Conservation (phyloP, 30 jellyfish, hydroid and myxozoan genomes). For the Hydractinia echinata region DNA sequence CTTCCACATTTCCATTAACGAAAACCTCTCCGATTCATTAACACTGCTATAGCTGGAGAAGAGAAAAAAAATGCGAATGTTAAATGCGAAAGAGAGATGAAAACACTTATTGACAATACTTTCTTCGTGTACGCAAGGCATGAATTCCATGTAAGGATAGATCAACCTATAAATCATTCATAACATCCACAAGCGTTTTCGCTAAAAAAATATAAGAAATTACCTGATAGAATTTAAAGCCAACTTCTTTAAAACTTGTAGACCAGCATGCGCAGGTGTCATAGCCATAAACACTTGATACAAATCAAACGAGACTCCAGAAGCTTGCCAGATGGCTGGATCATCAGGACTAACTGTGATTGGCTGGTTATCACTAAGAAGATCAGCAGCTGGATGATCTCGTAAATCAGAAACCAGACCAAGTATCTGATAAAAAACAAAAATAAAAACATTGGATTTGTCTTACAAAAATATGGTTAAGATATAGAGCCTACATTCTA, state of each 20-base stretch:
- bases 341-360: constrained; percentile 74
- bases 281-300: constrained; percentile 71
- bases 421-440: constrained; percentile 32
- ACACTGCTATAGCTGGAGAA: constrained; percentile 45
- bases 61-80: background rate
- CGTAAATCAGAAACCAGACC: constrained; percentile 59
- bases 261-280: constrained; percentile 65
- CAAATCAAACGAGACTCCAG: constrained; percentile 64
- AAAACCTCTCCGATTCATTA: constrained; percentile 12
- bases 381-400: constrained; percentile 8
- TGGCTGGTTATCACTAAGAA: constrained; percentile 44
- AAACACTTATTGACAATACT: too few relatives aligned
- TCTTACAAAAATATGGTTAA: too few relatives aligned
- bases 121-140: too few relatives aligned
- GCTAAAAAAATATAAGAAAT: background rate
- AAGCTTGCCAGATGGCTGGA: constrained; percentile 78
- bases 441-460: background rate
- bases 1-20: constrained; percentile 52
- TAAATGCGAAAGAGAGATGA: too few relatives aligned
- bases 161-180: too few relatives aligned
- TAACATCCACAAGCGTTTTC: too few relatives aligned
- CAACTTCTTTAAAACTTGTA: constrained; percentile 54
- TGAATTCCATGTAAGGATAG: too few relatives aligned
- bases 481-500: too few relatives aligned
- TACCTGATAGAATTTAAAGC: constrained; percentile 74